Evolutionary conservation across 2,888 invertebrate genomes (phyloP).

Genomic region (Drosophila barbarae): DNA sequence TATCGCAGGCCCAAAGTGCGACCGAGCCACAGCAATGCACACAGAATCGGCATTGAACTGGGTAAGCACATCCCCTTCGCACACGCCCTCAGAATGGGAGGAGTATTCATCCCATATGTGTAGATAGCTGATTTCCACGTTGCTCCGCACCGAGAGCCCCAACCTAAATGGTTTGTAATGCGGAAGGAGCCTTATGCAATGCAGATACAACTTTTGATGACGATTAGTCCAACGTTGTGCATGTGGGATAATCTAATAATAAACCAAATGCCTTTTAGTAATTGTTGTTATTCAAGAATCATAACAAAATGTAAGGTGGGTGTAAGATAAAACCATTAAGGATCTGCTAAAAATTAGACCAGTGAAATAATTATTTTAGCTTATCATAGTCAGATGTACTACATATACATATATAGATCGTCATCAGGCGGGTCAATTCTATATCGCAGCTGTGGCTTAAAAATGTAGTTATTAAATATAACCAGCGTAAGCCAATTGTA

Average conservation of each 20-base stretch:
- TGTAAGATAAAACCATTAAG: neutral
- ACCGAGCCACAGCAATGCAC: slow-evolving; percentile 42
- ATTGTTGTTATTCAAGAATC: neutral
- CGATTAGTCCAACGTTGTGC: neutral
- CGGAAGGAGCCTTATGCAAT: slow-evolving; percentile 18
- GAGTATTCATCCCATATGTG: slow-evolving; percentile 16
- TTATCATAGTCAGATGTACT: neutral
- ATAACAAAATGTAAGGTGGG: neutral
- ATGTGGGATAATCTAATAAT: too few species aligned
- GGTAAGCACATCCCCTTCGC: slow-evolving; percentile 4
- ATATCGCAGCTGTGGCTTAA: too few species aligned
- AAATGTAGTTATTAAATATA: too few species aligned
- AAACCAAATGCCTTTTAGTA: neutral
- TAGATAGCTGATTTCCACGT: slow-evolving; percentile 52
- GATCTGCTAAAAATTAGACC: neutral
- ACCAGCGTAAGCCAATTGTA: neutral
- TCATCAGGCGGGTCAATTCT: too few species aligned
- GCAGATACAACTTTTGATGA: slow-evolving; percentile 15
- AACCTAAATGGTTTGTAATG: slow-evolving; percentile 33
- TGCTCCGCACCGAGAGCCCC: slow-evolving; percentile 27
- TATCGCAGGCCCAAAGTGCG: slow-evolving; percentile 17
- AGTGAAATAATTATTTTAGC: neutral
- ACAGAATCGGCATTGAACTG: slow-evolving; percentile 40
- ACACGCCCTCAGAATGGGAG: neutral
- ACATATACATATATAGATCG: too few species aligned